Conservation (phyloP, 2,888 invertebrate genomes). For the Parascotia fuliginaria region DNA sequence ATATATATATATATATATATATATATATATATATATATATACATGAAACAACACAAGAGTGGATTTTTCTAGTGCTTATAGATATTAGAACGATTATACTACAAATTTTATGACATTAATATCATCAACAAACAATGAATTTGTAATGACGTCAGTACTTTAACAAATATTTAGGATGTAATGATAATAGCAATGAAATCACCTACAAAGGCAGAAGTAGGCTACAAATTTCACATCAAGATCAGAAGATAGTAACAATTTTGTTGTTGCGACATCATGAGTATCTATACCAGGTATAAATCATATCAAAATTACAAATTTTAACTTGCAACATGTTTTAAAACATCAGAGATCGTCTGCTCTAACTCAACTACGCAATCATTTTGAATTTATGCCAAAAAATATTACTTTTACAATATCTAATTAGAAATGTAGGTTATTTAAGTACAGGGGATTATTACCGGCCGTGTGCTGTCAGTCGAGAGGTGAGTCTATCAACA, state of each 20-base stretch:
- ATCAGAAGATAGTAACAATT: too few species aligned
- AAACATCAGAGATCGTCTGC: constrained; percentile 5
- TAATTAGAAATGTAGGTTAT: constrained; percentile 15
- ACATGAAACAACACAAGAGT: too few species aligned
- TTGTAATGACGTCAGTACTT: too few species aligned
- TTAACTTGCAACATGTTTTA: background rate
- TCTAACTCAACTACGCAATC: constrained; percentile 4
- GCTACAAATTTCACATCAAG: too few species aligned
- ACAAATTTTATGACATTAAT: too few species aligned
- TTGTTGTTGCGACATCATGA: background rate
- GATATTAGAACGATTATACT: too few species aligned
- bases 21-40: too few species aligned
- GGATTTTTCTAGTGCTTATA: too few species aligned
- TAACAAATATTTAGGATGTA: too few species aligned
- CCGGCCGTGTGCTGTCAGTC: background rate
- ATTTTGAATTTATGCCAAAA: constrained; percentile 19
- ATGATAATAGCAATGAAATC: background rate
- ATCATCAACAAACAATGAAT: too few species aligned
- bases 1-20: too few species aligned
- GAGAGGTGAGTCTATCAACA: background rate
- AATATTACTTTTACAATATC: constrained; percentile 16
- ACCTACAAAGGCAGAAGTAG: background rate
- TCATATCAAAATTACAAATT: constrained; percentile 1
- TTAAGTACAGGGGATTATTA: constrained; percentile 7
- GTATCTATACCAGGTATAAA: background rate